Evolutionary conservation across 2,888 invertebrate species (phyloP).

Genomic region (Pheosia gnoma): DNA sequence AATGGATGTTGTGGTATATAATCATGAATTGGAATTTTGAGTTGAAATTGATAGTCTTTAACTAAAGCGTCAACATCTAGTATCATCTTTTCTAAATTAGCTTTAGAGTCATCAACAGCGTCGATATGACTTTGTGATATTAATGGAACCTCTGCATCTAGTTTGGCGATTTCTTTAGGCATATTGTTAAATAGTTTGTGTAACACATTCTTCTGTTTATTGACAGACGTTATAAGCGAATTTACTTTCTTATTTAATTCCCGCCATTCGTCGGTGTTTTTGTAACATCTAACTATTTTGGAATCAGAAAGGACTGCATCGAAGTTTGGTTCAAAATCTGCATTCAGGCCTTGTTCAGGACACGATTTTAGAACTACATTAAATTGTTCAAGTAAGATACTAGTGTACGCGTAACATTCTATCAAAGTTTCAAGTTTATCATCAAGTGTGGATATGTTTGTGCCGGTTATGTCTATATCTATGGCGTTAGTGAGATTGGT

Average conservation of each 20-base stretch:
- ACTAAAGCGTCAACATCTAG: conserved; percentile 55
- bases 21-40: conserved; percentile 48
- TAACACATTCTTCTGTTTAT: conserved; percentile 68
- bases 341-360: conserved; percentile 56
- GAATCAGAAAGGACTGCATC: conserved; percentile 67
- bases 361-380: conserved; percentile 85
- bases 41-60: conserved; percentile 58
- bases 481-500: conserved; percentile 65
- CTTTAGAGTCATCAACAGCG: conserved; percentile 55
- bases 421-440: conserved; percentile 69
- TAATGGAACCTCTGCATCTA: conserved; percentile 36
- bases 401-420: conserved; percentile 76
- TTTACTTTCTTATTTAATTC: conserved; percentile 61
- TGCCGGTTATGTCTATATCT: conserved; percentile 53
- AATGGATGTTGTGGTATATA: conserved; percentile 61
- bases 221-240: conserved; percentile 54
- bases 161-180: conserved; percentile 59
- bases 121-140: conserved; percentile 70
- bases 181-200: conserved; percentile 56
- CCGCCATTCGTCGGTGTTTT: conserved; percentile 71
- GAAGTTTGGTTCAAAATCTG: conserved; percentile 62
- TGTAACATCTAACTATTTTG: conserved; percentile 65
- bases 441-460: conserved; percentile 61
- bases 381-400: conserved; percentile 87
- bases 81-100: conserved; percentile 54